Conservation (phyloP, 1,140 invertebrate genomes). For the Bradysia coprophila region DNA sequence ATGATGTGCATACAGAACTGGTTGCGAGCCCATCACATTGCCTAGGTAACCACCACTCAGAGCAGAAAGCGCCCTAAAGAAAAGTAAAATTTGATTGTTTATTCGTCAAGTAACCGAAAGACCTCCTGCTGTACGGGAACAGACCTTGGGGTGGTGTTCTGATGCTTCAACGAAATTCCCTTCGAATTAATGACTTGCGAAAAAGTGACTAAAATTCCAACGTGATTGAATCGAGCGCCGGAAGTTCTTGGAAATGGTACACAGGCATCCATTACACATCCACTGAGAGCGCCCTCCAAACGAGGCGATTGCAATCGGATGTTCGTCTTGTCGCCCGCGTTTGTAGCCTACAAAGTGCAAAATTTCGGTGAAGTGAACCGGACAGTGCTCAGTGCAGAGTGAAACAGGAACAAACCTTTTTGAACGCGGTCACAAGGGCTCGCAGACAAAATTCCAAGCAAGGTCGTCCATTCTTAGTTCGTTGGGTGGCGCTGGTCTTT, state of each 20-base stretch:
- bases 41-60: constrained; percentile 30
- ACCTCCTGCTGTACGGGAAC: too few relatives aligned
- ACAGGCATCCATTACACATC: constrained; percentile 48
- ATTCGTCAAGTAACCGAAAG: background rate
- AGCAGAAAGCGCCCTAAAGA: constrained; percentile 49
- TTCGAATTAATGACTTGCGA: constrained; percentile 56
- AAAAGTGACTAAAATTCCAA: constrained; percentile 69
- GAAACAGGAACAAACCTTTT: constrained; percentile 26
- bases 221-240: constrained; percentile 80
- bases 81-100: background rate
- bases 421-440: constrained; percentile 47
- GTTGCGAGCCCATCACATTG: constrained; percentile 30
- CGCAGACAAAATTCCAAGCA: constrained; percentile 65
- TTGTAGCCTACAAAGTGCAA: constrained; percentile 5
- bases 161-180: constrained; percentile 27
- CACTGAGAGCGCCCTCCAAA: constrained; percentile 23
- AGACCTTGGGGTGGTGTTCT: constrained; percentile 13
- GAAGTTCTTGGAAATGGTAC: constrained; percentile 89
- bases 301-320: constrained; percentile 19
- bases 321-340: constrained; percentile 20
- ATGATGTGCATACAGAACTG: constrained; percentile 28
- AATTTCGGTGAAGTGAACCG: too few relatives aligned
- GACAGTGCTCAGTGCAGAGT: background rate
- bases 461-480: constrained; percentile 55
- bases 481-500: constrained; percentile 49